Base-by-base conservation (phyloP, 2,113 vertebrate species). In the Cottus gobio region DNA sequence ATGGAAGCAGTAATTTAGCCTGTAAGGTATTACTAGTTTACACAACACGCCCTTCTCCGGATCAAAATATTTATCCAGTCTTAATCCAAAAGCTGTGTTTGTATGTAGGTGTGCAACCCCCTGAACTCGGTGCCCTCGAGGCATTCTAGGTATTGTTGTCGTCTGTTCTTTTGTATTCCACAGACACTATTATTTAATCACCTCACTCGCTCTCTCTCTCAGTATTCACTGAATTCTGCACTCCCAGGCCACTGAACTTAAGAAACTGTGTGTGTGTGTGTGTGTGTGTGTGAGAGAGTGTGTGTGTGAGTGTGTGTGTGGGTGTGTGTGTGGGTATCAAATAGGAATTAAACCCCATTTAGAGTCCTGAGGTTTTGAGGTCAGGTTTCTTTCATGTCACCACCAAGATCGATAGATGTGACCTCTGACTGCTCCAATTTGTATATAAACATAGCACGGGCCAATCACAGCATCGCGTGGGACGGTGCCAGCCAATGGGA, bases 361-460 rank as follows among this genome's bases (percentile, higher is more conserved):
- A 42, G 67, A 78, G 36, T 86, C 79, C 79, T 68, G 69, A 71
- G 84, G 80, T 80, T 90, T 85, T 78, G 80, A 82, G 90, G 90
- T 90, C 87, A 91, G 82, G 89, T 92, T 94, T 92, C 87, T 89
- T 86, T 78, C 89, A 88, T 83, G 90, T 93, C 93, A 92, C 90
- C 84, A 83, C 84, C 77, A 89, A 93, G 93, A 94, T 94, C 75
- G 90, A 95, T 92, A 91, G 85, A 88, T 89, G 71, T 91, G 90
- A 93, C 87, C 91, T 88, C 85, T 91, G 91, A 91, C 90, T 90
- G 84, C 63, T 79, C 84, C 70, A 83, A 86, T 92, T 88, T 93
- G 88, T 94, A 90, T 93, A 92, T 88, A 93, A 94, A 93, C 90
- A 93, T 42, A 28, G 79, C 39, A 15, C 68, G 30, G 82, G 73